Base-by-base conservation (phyloP, 2,113 vertebrate genomes). In the Gila orcuttii region DNA sequence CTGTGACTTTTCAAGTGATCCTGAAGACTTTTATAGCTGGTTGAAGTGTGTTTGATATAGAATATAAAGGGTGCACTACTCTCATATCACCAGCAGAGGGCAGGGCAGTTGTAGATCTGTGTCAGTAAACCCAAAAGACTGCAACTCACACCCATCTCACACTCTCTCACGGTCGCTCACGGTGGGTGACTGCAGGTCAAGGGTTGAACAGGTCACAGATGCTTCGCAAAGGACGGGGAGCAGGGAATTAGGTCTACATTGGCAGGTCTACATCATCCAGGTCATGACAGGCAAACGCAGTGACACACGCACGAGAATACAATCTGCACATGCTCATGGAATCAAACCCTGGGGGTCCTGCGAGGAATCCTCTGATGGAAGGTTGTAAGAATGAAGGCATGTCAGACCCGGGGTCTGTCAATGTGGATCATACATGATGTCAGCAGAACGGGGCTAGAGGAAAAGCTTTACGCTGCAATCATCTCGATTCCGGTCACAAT, bases 1-100 rank as follows among this genome's bases (percentile, higher is more conserved):
- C 52, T 6, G 15, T 6, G 17, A 19, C 17, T 55, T 52, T 19
- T 19, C 52, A 55, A 55, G 15, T 55, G 52, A 55, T 55, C 52
- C 52, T 55, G 52, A 55, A 55, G 52, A 55, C 52, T 19, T 17
- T 6, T 4, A 52, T 17, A 3, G 13, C 13, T 4, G 50, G 13
- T 17, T 52, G 50, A 15, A 15, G 50, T 55, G 50, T 52, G 15
- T 52, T 17, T 52, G 50, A 17, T 17, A n/a, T 25, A 4, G 9
- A 13, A 85, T 45, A 19, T 47, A 12, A n/a, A 76, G 17, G 10
- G 12, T 42, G 3, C 84, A 73, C n/a, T 84, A 21, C 85, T n/a
- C 50, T 31, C 1, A 80, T 10, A 50, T 52, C 23, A 31, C 79
- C 88, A 89, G 74, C 79, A 89, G 88, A 81, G 84, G 88, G 86